phyloP scores from a whole-genome alignment of 2,888 invertebrate genomes.

The Isoperla grammatica region DNA sequence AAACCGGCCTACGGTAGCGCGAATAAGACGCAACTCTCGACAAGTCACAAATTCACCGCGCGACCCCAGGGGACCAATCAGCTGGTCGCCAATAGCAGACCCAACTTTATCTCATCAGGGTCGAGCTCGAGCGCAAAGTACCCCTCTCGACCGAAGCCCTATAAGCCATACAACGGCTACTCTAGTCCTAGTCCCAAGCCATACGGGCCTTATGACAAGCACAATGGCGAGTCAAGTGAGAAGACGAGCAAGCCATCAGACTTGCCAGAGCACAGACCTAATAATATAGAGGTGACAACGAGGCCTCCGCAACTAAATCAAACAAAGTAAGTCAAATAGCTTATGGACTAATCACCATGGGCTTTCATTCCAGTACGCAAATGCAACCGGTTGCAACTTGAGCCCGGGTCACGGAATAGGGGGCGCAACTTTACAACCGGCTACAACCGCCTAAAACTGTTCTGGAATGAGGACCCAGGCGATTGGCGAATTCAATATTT shows the following conservation, averaged over 20 bases:
- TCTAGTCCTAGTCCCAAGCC: slow-evolving; percentile 8
- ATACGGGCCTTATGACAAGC: background rate
- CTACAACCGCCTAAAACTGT: no score
- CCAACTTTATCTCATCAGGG: background rate
- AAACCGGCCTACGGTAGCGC: background rate
- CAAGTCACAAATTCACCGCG: slow-evolving; percentile 7
- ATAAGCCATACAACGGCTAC: background rate
- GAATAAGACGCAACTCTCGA: background rate
- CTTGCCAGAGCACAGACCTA: background rate
- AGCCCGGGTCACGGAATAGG: no score
- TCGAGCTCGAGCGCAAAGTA: background rate
- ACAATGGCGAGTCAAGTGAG: background rate
- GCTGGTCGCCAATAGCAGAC: background rate
- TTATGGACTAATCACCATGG: background rate
- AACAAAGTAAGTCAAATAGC: slow-evolving; percentile 1
- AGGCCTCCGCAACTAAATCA: background rate
- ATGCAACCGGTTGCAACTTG: no score
- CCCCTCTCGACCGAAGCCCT: background rate
- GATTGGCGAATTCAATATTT: no score
- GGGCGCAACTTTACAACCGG: no score
- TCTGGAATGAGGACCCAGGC: no score
- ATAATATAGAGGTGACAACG: background rate
- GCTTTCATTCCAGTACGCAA: no score
- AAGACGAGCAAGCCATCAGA: background rate
- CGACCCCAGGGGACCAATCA: background rate